A percentile compares a stretch with the other conserved stretches of the same genome.
phyloP scores from a whole-genome alignment of 2,113 vertebrate species.

The Gobiocypris rarus region DNA sequence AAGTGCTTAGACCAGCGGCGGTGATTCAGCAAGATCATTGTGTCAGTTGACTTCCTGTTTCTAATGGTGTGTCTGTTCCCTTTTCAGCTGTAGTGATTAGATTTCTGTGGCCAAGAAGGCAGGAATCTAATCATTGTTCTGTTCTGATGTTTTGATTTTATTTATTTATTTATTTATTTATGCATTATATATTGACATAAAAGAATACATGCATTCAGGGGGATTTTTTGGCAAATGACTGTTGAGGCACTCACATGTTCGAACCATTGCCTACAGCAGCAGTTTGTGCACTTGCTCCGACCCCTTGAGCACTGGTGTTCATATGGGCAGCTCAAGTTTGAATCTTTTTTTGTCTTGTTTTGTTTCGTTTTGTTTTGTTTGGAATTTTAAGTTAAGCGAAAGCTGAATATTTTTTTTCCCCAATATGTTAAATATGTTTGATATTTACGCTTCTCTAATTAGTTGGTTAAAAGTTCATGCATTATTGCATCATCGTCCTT shows the following conservation, averaged over 20 bases:
- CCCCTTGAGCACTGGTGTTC: background rate
- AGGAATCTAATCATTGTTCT: conserved; percentile 24
- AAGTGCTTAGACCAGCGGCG: conserved; percentile 55
- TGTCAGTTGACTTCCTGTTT: conserved; percentile 51
- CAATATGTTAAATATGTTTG: too few relatives aligned
- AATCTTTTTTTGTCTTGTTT: too few relatives aligned
- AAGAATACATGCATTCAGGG: background rate
- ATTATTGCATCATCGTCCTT: background rate
- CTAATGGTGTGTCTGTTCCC: conserved; percentile 39
- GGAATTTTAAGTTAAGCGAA: background rate
- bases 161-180: background rate
- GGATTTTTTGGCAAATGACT: background rate
- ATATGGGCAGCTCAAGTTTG: background rate
- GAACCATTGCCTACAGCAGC: background rate
- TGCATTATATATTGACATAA: background rate
- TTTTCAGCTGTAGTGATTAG: conserved; percentile 56
- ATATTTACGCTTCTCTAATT: background rate
- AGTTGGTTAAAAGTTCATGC: background rate
- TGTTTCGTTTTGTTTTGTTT: too few relatives aligned
- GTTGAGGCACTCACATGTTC: background rate
- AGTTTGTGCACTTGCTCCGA: background rate
- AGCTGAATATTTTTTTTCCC: too few relatives aligned
- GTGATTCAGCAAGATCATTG: conserved; percentile 61
- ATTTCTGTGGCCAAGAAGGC: conserved; percentile 58
- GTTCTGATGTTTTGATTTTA: background rate